A percentile compares a stretch with the other conserved stretches of the same genome.
Evolutionary conservation across 2,797 vertebrate species (phyloP).

Genomic region (Euphonia xanthogaster): DNA sequence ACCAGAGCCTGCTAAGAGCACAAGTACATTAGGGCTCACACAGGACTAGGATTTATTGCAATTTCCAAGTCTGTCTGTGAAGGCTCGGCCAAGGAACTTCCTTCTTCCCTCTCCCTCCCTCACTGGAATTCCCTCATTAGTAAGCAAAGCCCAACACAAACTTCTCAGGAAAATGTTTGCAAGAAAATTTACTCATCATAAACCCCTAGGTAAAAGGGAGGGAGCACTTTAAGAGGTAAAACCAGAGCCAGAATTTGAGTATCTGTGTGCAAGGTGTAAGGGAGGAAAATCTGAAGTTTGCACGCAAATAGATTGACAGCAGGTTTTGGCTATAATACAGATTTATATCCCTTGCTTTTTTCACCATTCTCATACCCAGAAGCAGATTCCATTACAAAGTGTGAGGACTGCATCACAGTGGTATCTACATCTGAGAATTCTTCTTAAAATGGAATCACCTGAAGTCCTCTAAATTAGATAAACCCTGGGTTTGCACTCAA

Average conservation of each 20-base stretch:
- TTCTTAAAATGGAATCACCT: not conserved
- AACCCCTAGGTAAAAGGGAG: slow-evolving; percentile 12
- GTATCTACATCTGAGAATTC: not conserved
- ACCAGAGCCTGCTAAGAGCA: not conserved
- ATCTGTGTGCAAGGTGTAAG: not conserved
- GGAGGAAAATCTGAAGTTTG: not conserved
- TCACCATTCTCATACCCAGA: not conserved
- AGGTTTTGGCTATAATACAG: not conserved
- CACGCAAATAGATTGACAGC: not conserved
- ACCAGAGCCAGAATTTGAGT: slow-evolving; percentile 15
- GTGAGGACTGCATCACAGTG: not conserved
- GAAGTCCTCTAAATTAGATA: not conserved
- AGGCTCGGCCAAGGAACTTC: not conserved
- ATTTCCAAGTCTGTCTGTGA: not conserved
- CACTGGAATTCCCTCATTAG: slow-evolving; percentile 9
- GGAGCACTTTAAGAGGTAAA: not conserved
- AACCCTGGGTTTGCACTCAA: not conserved
- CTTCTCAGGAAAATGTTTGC: not conserved
- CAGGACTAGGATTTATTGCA: not conserved
- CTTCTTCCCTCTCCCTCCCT: not conserved
- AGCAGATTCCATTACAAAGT: not conserved
- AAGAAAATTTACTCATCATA: not conserved
- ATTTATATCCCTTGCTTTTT: not conserved
- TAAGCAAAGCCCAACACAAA: not conserved
- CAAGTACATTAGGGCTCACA: not conserved